Base-by-base conservation (phyloP, 2,888 invertebrate species). In the Exocentrus adspersus region DNA sequence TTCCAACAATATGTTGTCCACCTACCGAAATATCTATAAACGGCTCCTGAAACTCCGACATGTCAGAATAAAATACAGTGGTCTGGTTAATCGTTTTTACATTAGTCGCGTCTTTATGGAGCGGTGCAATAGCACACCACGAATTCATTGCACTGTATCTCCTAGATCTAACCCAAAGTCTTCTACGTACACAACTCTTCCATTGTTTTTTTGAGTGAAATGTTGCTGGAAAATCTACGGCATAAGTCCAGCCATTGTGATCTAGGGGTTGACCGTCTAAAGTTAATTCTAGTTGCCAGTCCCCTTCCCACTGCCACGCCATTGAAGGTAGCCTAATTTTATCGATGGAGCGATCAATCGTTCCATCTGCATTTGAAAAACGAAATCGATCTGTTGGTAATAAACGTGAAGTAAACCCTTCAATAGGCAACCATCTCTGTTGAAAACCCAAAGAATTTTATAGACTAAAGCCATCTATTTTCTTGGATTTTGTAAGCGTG, bases 241-340 rank as follows among this genome's bases (percentile, higher is more conserved):
- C 95, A 84, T 96, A 97, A 58, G 92, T 93, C 96, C 96, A 97
- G 12, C 95, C 95, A 85, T 95, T 93, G 80, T 94, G 92, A 77
- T 93, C 93, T 65, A 96, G 84, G 2, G 94, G 92, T 76, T 95
- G 92, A 1, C 95, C 95, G 80, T 94, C 92, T 72, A 75, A 84
- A 2, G 92, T 91, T 16, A 93, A 86, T 78, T 95, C 94, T 60
- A 94, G 85, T 74, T 92, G 90, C 96, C 97, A 97, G 72, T 95
- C 94, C 2, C 93, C 93, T 84, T 97, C 97, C 97, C 97, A 97
- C 77, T 94, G 92, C 97, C 97, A 97, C 12, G 95, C 94, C 90
- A 94, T 92, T 0, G 96, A 95, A 4, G 97, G 97, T 48, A 97
- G 83, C 67, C 92, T 86, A 64, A 97, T 93, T 80, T 89, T 90